A percentile compares a stretch with the other conserved stretches of the same genome.
These are phyloP conservation scores for Chloroceryle aenea DNA, from an alignment of 2,113 vertebrate species.

Conservation along the genomic window DNA sequence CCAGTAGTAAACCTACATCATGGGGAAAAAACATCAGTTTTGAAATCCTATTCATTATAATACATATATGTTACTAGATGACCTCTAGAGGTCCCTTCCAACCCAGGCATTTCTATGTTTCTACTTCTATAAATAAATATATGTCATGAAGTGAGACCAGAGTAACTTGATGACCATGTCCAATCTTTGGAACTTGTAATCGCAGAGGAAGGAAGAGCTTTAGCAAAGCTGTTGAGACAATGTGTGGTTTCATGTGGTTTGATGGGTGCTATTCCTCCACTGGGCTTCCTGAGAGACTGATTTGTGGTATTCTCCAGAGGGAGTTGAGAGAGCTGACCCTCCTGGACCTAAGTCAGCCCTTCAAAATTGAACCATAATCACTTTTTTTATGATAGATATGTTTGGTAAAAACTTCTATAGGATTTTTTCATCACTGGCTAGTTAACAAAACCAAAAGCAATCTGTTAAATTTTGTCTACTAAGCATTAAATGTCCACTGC, in stretches of 20 bases:
- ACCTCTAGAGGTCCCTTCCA: too few relatives aligned
- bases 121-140: background rate
- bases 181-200: background rate
- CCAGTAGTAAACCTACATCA: background rate
- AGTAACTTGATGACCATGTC: background rate
- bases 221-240: background rate
- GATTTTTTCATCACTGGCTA: background rate
- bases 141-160: background rate
- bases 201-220: background rate
- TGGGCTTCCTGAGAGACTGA: background rate
- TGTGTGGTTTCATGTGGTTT: fast-evolving
- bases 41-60: background rate
- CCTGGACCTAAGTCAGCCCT: background rate
- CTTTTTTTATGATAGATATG: background rate
- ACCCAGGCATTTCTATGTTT: too few relatives aligned
- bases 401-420: background rate
- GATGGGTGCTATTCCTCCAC: background rate
- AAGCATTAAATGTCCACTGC: background rate
- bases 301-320: background rate
- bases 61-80: too few relatives aligned
- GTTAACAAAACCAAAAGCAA: slow-evolving; percentile 10
- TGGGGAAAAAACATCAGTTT: background rate
- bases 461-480: background rate
- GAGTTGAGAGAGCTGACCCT: background rate
- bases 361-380: background rate